phyloP scores from a whole-genome alignment of 1,140 invertebrate genomes.

The Euschistus heros region DNA sequence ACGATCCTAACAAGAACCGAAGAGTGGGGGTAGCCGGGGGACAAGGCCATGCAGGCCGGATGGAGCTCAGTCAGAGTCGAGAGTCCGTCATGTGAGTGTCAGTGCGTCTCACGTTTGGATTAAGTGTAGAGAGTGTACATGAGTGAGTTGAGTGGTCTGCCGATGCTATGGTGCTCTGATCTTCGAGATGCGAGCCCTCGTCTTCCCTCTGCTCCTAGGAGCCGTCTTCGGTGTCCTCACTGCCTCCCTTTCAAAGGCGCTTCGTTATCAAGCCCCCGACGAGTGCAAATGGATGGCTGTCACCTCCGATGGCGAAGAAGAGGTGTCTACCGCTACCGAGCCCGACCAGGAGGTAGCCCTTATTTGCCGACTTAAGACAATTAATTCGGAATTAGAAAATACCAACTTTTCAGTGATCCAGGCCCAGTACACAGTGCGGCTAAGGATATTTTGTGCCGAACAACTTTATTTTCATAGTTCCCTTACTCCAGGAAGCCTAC shows the following conservation, averaged over 20 bases:
- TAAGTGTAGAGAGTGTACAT: conserved; percentile 24
- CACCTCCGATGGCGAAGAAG: conserved; percentile 40
- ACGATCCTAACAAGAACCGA: conserved; percentile 6
- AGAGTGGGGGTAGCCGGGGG: conserved; percentile 11
- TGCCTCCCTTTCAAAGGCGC: conserved; percentile 54
- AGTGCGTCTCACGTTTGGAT: conserved; percentile 19
- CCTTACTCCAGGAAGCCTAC: conserved; percentile 71
- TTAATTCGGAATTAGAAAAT: conserved; percentile 80
- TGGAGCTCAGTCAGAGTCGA: conserved; percentile 18
- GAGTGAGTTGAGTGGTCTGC: conserved; percentile 28
- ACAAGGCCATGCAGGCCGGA: conserved; percentile 16
- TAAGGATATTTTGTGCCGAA: conserved; percentile 73
- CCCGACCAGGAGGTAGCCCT: conserved; percentile 55
- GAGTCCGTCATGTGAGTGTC: conserved; percentile 3
- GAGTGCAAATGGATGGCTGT: conserved; percentile 70
- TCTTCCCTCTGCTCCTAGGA: conserved; percentile 47
- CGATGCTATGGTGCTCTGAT: background rate
- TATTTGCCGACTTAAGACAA: conserved; percentile 66
- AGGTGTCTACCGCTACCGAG: conserved; percentile 35
- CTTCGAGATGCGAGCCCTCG: conserved; percentile 28
- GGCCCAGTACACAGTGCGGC: conserved; percentile 70
- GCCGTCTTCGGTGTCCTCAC: conserved; percentile 55
- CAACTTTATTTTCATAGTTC: conserved; percentile 76
- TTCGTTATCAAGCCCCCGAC: conserved; percentile 69
- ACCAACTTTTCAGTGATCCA: conserved; percentile 82